Percentiles rank a stretch among this genome's conserved stretches.
phyloP scores from a whole-genome alignment of 2,888 invertebrate species.

The Clivina fossor region DNA sequence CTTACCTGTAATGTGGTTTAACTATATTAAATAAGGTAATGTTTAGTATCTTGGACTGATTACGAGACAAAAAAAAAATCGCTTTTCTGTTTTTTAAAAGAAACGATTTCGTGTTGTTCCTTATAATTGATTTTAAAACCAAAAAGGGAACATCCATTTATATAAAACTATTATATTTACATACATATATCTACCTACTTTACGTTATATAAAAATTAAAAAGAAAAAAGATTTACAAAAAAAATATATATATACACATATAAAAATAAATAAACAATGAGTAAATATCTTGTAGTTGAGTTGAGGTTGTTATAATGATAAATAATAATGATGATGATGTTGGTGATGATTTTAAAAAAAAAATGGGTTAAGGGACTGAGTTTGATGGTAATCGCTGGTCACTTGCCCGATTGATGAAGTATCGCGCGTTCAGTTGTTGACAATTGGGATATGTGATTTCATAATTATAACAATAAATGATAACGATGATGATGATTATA shows the following conservation, averaged over 20 bases:
- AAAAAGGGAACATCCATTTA: constrained; percentile 22
- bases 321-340: background rate
- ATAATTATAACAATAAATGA: constrained; percentile 28
- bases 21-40: constrained; percentile 30
- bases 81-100: constrained; percentile 34
- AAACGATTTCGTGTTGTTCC: constrained; percentile 9
- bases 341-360: background rate
- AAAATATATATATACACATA: too few relatives aligned
- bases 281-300: constrained; percentile 28
- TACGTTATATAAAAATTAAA: constrained; percentile 28
- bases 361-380: too few relatives aligned
- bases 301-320: constrained; percentile 14
- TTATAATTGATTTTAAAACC: background rate
- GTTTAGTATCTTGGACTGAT: constrained; percentile 34
- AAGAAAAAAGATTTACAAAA: constrained; percentile 11
- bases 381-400: constrained; percentile 9
- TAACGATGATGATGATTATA: constrained; percentile 1
- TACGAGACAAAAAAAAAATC: constrained; percentile 29
- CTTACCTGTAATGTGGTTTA: constrained; percentile 32
- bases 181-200: constrained; percentile 28
- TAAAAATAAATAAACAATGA: constrained; percentile 28
- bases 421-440: too few relatives aligned
- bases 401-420: background rate
- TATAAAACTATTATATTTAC: constrained; percentile 21
- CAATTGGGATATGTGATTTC: constrained; percentile 48